Base-by-base conservation (phyloP, 2,797 vertebrate genomes). In the Sebastes taczanowskii region DNA sequence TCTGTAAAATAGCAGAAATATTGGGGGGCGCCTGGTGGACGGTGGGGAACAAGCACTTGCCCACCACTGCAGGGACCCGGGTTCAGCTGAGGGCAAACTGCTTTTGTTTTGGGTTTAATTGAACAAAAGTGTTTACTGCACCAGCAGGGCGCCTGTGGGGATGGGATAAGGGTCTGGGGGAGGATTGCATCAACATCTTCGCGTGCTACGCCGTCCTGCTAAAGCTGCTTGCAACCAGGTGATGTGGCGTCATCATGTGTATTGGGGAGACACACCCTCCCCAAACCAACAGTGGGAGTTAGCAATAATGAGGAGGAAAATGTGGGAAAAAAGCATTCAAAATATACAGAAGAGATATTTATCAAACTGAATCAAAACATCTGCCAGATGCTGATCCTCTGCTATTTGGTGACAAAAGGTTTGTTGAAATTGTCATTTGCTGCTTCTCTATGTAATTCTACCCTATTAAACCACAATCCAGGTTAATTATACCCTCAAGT, bases 31-130 rank as follows among this genome's bases (percentile, higher is more conserved):
- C 9, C 46, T 76, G 35, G 16, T 62, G 34, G 38, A 23, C 4
- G 11, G 6, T 56, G n/a, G 13, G 55, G 53, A 83, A 72, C 20
- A 63, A 56, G 23, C 16, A 23, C 20, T 42, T 53, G 11, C 7
- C 23, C 18, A 79, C 72, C 59, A 56, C 62, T 60, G 71, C 64
- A 80, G 42, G 66, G 62, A 59, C 53, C 62, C 8, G 4, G 46
- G 72, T 82, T 85, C 75, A 86, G 34, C 29, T 76, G 29, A 85
- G 82, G 78, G 62, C 22, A 76, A 20, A 8, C 64, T 73, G 46
- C 11, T 86, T 85, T 88, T 82, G 65, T 84, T 74, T 80, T 78
- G n/a, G 8, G n/a, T 58, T 9, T 67, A 84, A 88, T 77, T 3
- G 9, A 83, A 87, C 70, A 65, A 74, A 88, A 86, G 60, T 74